phyloP scores from a whole-genome alignment of 2,113 vertebrate genomes.

The Cavia porcellus region DNA sequence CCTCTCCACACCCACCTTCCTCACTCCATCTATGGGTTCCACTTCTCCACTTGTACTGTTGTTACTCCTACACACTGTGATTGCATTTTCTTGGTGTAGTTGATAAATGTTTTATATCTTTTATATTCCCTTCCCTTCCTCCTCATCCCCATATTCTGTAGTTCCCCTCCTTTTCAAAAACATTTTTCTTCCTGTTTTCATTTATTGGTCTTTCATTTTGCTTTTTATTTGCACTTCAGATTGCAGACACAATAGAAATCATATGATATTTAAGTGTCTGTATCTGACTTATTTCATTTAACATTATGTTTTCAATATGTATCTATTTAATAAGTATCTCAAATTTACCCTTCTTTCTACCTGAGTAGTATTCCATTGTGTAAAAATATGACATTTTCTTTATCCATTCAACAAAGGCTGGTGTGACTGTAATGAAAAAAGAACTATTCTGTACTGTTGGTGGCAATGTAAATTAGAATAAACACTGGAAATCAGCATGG shows the following conservation, averaged over 20 bases:
- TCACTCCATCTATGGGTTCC: neutral
- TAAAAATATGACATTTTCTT: neutral
- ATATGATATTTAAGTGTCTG: neutral
- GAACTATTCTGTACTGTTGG: neutral
- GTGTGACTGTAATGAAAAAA: neutral
- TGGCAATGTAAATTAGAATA: no score
- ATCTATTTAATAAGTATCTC: neutral
- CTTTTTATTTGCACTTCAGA: neutral
- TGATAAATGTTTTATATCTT: neutral
- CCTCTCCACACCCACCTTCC: neutral
- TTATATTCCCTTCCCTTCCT: neutral
- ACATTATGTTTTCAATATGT: neutral
- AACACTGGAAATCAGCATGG: neutral
- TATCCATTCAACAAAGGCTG: neutral
- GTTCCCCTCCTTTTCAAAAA: neutral
- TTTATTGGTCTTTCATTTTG: neutral
- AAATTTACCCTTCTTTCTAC: neutral
- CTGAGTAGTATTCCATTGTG: neutral
- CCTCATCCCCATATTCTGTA: neutral
- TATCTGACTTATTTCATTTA: neutral
- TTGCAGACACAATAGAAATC: neutral
- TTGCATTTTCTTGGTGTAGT: neutral
- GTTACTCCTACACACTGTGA: neutral
- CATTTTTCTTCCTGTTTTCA: neutral
- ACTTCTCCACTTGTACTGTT: neutral